Evolutionary conservation across 2,113 vertebrate genomes (phyloP).

Genomic region (Scolopax mira): DNA sequence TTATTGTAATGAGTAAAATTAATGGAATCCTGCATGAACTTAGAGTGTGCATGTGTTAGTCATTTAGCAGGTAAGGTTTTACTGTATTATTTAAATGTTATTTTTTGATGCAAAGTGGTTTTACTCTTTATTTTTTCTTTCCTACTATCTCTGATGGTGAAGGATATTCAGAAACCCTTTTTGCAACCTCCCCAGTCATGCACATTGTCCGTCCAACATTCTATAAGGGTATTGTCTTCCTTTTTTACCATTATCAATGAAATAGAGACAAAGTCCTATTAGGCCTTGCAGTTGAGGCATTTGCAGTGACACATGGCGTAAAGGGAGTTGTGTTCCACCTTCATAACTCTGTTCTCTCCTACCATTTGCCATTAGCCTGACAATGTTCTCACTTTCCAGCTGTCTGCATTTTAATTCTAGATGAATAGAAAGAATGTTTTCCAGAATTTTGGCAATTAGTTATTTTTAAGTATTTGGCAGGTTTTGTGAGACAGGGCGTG

Average conservation of each 20-base stretch:
- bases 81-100: constrained; percentile 32
- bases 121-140: constrained; percentile 66
- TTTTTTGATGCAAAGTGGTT: constrained; percentile 47
- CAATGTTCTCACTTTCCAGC: neutral
- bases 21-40: constrained; percentile 45
- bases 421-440: neutral
- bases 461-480: neutral
- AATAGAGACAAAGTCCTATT: neutral
- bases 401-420: neutral
- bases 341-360: neutral
- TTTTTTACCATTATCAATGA: constrained; percentile 45
- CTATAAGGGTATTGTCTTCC: constrained; percentile 79
- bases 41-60: constrained; percentile 47
- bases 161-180: constrained; percentile 79
- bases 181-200: constrained; percentile 77
- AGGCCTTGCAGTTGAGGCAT: neutral
- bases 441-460: neutral
- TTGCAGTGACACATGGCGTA: neutral
- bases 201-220: constrained; percentile 72
- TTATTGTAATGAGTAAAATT: neutral
- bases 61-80: constrained; percentile 48
- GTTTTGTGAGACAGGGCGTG: neutral
- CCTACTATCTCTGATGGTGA: constrained; percentile 75
- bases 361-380: neutral
- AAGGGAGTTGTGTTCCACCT: neutral